These are phyloP conservation scores for Pardalotus punctatus DNA, from an alignment of 2,113 vertebrate genomes.

Conservation along the genomic window DNA sequence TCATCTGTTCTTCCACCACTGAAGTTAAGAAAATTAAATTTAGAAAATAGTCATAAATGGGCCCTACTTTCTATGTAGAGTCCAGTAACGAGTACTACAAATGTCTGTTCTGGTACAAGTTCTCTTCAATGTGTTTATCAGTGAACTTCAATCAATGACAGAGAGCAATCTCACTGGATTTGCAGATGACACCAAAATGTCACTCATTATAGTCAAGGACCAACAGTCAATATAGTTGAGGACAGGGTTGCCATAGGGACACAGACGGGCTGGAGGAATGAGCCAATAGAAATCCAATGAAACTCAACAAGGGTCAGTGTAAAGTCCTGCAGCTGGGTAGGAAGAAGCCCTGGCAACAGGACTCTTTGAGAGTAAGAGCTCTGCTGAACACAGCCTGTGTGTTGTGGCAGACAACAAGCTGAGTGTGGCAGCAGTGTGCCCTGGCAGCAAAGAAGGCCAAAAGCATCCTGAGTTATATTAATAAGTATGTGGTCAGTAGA, in stretches of 20 bases:
- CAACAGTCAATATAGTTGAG: accelerated
- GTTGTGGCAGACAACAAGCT: background rate
- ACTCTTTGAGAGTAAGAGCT: background rate
- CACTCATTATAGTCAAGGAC: background rate
- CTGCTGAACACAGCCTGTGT: background rate
- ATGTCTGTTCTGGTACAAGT: background rate
- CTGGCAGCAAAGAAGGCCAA: background rate
- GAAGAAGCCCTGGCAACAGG: background rate
- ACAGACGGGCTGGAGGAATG: background rate
- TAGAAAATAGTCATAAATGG: background rate
- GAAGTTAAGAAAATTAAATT: background rate
- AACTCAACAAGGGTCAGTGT: background rate
- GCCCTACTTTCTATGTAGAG: background rate
- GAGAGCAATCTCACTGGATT: background rate
- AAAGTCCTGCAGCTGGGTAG: background rate
- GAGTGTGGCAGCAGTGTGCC: background rate
- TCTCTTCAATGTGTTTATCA: background rate
- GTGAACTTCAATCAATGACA: background rate
- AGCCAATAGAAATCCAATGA: background rate
- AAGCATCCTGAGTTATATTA: background rate
- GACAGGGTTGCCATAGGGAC: background rate
- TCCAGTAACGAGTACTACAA: background rate
- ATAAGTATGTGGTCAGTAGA: background rate
- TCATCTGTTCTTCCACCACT: background rate
- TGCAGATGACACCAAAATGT: background rate